Conservation (phyloP, 2,888 invertebrate species). For the Meiosimyza decipiens region DNA sequence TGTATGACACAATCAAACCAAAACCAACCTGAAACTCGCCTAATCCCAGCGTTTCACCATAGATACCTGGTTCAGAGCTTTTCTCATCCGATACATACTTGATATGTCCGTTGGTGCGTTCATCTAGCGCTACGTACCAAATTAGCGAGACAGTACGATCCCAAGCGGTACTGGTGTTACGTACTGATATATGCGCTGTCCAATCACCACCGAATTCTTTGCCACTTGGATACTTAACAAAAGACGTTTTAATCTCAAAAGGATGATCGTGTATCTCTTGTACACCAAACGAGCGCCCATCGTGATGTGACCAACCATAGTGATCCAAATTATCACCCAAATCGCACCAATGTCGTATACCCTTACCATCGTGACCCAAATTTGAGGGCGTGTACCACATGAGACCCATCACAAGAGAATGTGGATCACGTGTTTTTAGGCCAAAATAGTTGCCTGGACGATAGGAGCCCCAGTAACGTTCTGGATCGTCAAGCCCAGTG, state of each 20-base stretch:
- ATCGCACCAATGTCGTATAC: slow-evolving; percentile 92
- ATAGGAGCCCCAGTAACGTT: slow-evolving; percentile 94
- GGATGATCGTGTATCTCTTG: slow-evolving; percentile 88
- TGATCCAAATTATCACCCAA: slow-evolving; percentile 83
- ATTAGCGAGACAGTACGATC: slow-evolving; percentile 71
- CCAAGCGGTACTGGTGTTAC: slow-evolving; percentile 59
- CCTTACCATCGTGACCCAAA: slow-evolving; percentile 76
- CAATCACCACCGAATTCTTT: slow-evolving; percentile 91
- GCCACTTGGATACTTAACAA: slow-evolving; percentile 85
- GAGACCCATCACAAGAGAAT: slow-evolving; percentile 89
- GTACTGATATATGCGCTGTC: slow-evolving; percentile 84
- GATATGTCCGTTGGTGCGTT: slow-evolving; percentile 72
- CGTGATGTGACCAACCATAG: slow-evolving; percentile 93
- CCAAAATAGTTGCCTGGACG: slow-evolving; percentile 90
- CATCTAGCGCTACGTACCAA: slow-evolving; percentile 87
- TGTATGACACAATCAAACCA: not conserved
- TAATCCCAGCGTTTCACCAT: slow-evolving; percentile 81
- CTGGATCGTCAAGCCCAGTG: slow-evolving; percentile 78
- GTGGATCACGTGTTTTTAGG: slow-evolving; percentile 88
- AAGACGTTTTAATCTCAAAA: slow-evolving; percentile 83
- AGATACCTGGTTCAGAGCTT: slow-evolving; percentile 64
- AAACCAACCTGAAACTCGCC: slow-evolving; percentile 75
- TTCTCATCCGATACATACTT: slow-evolving; percentile 61
- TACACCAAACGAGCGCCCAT: slow-evolving; percentile 90
- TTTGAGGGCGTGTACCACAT: slow-evolving; percentile 94